Evolutionary conservation across 2,888 invertebrate genomes (phyloP), one percentile per base, ranked within the genome.

Genomic region (Coelinius sp.): DNA sequence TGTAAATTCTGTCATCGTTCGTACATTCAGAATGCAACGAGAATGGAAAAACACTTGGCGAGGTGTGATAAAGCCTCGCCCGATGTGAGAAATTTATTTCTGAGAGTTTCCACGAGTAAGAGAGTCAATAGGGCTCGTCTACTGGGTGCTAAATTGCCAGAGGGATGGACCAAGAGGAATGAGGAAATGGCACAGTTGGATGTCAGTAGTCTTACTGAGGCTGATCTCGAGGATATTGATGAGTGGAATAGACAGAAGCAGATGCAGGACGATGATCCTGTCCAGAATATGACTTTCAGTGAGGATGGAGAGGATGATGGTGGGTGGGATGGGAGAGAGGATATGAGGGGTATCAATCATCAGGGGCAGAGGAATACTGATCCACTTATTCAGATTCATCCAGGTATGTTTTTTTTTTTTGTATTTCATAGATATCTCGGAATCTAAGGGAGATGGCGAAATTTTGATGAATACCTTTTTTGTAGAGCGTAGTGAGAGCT

Each of bases 111-210:
- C 5, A 80, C 78, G 31, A 81, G 79, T 5, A 84, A 84, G 67
- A 82, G 78, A 62, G 79, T 81, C 20, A 83, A 83, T 14, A 25
- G 71, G 65, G 76, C 77, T 0, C 80, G 75, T 41, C 75, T 79
- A 1, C 68, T 79, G 31, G 76, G 76, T n/a, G 71, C 78, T 3
- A 80, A 80, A 62, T 73, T 77, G 8, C 78, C 75, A 44, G 76
- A 80, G 2, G 44, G 46, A 12, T 81, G 81, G 80, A 74, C 77
- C 7, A 81, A 79, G 46, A 77, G 79, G 12, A 79, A 90, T 91
- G 80, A 91, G 87, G 90, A 90, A 85, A 88, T 90, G 89, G 89
- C 89, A 82, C 82, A 88, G 76, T 85, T 88, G 67, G 88, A 88
- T 78, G 88, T 85, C 72, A 88, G 88, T 71, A 87, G 85, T 70